Percentiles rank a stretch among this genome's conserved stretches.
These are phyloP conservation scores for Proales similis DNA, from an alignment of 1,140 invertebrate genomes.

Conservation along the genomic window DNA sequence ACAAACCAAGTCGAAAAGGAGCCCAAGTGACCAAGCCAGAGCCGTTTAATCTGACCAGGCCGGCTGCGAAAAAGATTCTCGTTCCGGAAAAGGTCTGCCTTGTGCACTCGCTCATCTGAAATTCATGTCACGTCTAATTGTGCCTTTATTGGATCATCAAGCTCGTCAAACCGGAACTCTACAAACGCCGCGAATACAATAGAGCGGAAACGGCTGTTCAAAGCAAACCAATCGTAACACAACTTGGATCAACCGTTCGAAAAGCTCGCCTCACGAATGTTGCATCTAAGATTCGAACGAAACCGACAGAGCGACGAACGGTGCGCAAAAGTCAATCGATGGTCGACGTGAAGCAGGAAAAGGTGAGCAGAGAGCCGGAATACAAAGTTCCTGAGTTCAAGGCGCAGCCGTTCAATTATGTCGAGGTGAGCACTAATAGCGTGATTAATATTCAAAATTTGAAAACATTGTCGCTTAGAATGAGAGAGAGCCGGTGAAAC, in stretches of 20 bases:
- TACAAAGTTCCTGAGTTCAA: conserved; percentile 4
- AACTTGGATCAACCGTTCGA: no score
- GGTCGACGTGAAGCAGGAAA: not conserved
- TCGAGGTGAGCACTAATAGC: no score
- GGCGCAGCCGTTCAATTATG: conserved; percentile 35
- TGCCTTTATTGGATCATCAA: conserved; percentile 7
- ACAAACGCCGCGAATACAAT: no score
- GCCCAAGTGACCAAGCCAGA: not conserved
- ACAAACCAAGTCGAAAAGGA: not conserved
- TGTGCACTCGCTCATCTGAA: not conserved
- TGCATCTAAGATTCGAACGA: no score
- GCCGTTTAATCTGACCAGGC: conserved; percentile 22
- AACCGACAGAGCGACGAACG: no score
- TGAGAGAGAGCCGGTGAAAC: conserved; percentile 47
- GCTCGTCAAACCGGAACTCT: not conserved
- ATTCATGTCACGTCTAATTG: no score
- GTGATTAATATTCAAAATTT: no score
- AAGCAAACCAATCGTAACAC: no score
- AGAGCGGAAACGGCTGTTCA: no score
- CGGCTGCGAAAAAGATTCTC: conserved; percentile 6
- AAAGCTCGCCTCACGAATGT: no score
- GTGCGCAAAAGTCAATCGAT: conserved; percentile 1
- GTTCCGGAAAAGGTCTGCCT: conserved; percentile 15
- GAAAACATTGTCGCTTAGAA: conserved; percentile 41
- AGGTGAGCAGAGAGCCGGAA: not conserved